A percentile compares a stretch with the other conserved stretches of the same genome.
Evolutionary conservation across 2,888 invertebrate species (phyloP).

Genomic region (Schrankia costaestrigalis): DNA sequence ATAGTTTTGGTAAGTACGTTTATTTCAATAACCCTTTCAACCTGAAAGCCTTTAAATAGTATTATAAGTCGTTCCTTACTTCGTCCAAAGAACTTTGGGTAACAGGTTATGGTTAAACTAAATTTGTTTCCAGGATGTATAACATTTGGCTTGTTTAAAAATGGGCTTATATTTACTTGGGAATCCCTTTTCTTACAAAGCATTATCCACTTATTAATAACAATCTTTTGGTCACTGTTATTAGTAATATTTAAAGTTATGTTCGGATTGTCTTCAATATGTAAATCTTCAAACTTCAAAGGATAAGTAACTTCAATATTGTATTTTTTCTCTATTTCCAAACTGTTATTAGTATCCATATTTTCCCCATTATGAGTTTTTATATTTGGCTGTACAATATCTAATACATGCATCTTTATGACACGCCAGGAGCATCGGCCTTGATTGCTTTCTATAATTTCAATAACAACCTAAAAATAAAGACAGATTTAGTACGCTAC

Average conservation of each 20-base stretch:
- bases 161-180: slow-evolving; percentile 71
- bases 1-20: slow-evolving; percentile 55
- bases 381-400: slow-evolving; percentile 44
- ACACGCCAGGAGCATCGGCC: slow-evolving; percentile 81
- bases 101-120: slow-evolving; percentile 72
- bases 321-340: slow-evolving; percentile 63
- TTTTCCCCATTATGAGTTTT: slow-evolving; percentile 12
- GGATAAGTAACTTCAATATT: slow-evolving; percentile 78
- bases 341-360: slow-evolving; percentile 42
- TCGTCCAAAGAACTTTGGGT: slow-evolving; percentile 81
- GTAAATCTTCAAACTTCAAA: slow-evolving; percentile 68
- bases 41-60: slow-evolving; percentile 81
- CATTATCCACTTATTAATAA: slow-evolving; percentile 74
- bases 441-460: slow-evolving; percentile 88
- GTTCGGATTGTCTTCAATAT: slow-evolving; percentile 47
- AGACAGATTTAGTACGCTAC: too few species aligned
- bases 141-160: slow-evolving; percentile 44
- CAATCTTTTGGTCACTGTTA: slow-evolving; percentile 65
- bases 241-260: slow-evolving; percentile 53
- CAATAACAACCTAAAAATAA: slow-evolving; percentile 73
- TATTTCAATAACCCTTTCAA: slow-evolving; percentile 81
- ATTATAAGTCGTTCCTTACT: slow-evolving; percentile 82
- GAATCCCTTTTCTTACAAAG: slow-evolving; percentile 74
- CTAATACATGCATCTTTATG: slow-evolving; percentile 54
- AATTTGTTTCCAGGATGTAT: slow-evolving; percentile 64